A percentile compares a stretch with the other conserved stretches of the same genome.
Evolutionary conservation across 92 coral and sea anemone genomes (phyloP).

Genomic region (Umimayanthus kanabou): DNA sequence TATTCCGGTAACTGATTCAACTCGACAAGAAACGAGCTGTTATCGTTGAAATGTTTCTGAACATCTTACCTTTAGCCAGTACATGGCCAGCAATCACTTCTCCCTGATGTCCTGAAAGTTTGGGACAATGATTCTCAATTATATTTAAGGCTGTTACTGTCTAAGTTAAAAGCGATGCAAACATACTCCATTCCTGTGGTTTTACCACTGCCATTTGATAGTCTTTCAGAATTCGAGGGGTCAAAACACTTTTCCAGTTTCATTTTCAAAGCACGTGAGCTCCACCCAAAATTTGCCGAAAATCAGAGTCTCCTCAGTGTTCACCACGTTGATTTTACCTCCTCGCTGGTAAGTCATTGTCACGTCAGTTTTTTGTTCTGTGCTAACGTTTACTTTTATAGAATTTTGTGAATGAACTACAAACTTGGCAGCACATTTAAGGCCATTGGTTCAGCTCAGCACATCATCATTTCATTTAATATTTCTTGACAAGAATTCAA

Average conservation of each 20-base stretch:
- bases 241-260: conserved; percentile 6
- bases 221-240: neutral
- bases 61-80: neutral
- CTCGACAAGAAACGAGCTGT: neutral
- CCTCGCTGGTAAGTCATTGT: neutral
- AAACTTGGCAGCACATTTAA: neutral
- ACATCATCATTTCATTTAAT: conserved; percentile 42
- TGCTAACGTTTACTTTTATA: neutral
- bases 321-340: neutral
- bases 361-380: neutral
- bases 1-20: neutral
- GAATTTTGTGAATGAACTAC: neutral
- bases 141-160: conserved; percentile 3
- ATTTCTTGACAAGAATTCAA: conserved; percentile 41
- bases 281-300: neutral
- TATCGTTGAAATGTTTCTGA: neutral
- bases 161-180: neutral
- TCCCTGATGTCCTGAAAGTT: conserved; percentile 9
- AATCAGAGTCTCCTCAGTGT: neutral
- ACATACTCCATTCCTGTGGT: conserved; percentile 28
- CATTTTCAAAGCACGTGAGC: neutral
- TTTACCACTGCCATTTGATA: conserved; percentile 35
- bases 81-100: neutral
- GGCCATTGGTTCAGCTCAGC: neutral
- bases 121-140: neutral